phyloP scores from a whole-genome alignment of 2,888 invertebrate species.

The Troides aeacus region DNA sequence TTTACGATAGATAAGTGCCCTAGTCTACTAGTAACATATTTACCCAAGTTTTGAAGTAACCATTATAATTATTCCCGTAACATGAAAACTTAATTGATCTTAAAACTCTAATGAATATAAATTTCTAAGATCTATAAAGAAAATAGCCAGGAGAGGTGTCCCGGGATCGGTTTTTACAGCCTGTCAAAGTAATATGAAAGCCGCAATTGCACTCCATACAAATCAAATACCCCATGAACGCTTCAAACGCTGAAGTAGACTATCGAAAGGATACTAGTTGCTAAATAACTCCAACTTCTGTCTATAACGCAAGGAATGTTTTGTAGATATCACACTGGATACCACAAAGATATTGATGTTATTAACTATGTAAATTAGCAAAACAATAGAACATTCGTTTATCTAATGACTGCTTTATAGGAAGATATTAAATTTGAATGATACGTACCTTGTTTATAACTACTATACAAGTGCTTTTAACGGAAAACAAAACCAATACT shows the following conservation, averaged over 20 bases:
- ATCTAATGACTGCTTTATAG: neutral
- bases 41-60: neutral
- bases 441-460: neutral
- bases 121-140: neutral
- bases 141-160: neutral
- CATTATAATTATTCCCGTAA: neutral
- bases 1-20: neutral
- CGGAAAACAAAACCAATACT: neutral
- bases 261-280: too few species aligned
- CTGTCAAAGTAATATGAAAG: too few species aligned
- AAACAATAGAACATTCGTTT: too few species aligned
- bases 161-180: too few species aligned
- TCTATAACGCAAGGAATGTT: too few species aligned
- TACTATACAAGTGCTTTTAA: neutral
- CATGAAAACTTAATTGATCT: neutral
- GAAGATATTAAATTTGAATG: neutral
- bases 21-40: neutral
- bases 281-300: too few species aligned
- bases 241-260: too few species aligned
- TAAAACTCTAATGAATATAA: neutral
- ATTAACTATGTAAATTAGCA: too few species aligned
- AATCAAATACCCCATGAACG: too few species aligned
- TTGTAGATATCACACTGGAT: too few species aligned
- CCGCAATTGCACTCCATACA: too few species aligned
- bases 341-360: too few species aligned